Base-by-base conservation (phyloP, 2,797 vertebrate species). In the Gouania willdenowi region DNA sequence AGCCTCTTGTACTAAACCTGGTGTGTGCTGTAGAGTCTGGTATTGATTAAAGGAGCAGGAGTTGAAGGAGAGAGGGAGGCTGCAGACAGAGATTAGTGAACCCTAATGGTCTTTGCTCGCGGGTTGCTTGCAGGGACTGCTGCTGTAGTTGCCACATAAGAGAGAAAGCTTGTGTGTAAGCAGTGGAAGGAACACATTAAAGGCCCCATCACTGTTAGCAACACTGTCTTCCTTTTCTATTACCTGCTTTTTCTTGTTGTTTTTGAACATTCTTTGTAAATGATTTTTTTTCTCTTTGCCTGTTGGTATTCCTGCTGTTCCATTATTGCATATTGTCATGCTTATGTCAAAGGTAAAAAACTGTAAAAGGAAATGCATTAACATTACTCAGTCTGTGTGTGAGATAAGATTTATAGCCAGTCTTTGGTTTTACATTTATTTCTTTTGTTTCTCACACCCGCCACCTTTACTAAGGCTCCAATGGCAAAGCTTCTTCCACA, bases 41-140 rank as follows among this genome's bases (percentile, higher is more conserved):
- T 77, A 80, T 85, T 19, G 78, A 85, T 83, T 61, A 17, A 41
- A 46, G 18, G 28, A 62, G 54, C 40, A 13, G 47, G 38, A 55
- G 43, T 33, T 42, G 45, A 47, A 38, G 59, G 59, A 8, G 18
- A 71, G 38, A 48, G 42, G 50, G 41, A 40, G 34, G 43, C 43
- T 54, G 71, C 56, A 52, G 58, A 55, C 52, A 40, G 36, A 66
- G 60, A 77, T 71, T 68, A 71, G 54, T 55, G 39, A 57, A 52
- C 42, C 36, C 22, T 49, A 45, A 61, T 70, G 56, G 41, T 70
- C 58, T 43, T 34, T 62, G 36, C 38, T 61, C 43, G 40, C 36
- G 33, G 29, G 13, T 16, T 37, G 37, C 26, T 60, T 26, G 15
- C 19, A 52, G 41, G 23, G 46, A 22, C 18, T 35, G 18, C 17